A percentile compares a stretch with the other conserved stretches of the same genome.
These are phyloP conservation scores for Notiomystis cincta DNA, from an alignment of 2,113 vertebrate genomes.

Conservation along the genomic window DNA sequence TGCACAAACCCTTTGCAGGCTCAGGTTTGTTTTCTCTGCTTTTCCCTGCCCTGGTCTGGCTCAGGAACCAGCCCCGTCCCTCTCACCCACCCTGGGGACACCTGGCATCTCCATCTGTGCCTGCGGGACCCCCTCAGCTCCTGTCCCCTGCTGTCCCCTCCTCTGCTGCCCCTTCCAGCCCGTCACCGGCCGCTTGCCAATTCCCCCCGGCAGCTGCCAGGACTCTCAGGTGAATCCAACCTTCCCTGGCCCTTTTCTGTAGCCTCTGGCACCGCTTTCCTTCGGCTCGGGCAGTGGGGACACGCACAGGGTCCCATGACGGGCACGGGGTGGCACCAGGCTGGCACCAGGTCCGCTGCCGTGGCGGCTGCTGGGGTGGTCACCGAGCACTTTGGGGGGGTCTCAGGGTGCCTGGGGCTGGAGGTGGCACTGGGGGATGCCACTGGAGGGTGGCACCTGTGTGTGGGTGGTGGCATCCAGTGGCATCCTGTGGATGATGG, in stretches of 20 bases:
- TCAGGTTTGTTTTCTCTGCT: background rate
- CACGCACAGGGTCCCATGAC: background rate
- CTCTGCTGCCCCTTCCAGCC: background rate
- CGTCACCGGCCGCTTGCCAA: accelerated
- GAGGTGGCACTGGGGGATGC: background rate
- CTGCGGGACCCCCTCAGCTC: background rate
- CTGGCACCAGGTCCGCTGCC: background rate
- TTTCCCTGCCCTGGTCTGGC: background rate
- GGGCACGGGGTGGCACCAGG: background rate
- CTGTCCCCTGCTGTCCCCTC: background rate
- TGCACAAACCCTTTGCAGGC: background rate
- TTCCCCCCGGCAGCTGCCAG: background rate
- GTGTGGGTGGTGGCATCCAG: background rate
- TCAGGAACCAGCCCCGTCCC: background rate
- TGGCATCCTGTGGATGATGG: accelerated
- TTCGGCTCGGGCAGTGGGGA: accelerated
- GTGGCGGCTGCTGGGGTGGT: accelerated
- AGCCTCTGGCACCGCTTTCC: background rate
- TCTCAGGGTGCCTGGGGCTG: background rate
- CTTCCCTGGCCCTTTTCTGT: background rate
- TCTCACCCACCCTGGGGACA: background rate
- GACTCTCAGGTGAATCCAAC: accelerated
- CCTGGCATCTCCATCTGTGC: background rate
- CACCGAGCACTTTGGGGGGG: background rate
- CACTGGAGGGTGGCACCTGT: background rate